Conservation (phyloP, 2,113 vertebrate genomes). For the Sphyrna mokarran region DNA sequence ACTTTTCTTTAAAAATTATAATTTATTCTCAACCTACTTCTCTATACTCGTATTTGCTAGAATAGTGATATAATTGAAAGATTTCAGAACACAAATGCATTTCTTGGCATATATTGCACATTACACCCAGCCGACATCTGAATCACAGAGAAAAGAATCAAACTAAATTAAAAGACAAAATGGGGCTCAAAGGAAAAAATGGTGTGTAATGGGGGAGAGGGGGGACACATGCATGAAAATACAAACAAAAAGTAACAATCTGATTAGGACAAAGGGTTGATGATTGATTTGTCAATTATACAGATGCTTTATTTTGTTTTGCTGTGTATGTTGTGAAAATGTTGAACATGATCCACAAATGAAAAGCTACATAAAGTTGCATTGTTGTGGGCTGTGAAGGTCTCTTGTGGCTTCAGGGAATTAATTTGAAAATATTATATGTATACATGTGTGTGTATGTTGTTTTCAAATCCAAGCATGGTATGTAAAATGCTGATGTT, state of each 20-base stretch:
- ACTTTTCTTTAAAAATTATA: not conserved
- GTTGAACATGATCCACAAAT: not conserved
- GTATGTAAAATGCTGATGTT: not conserved
- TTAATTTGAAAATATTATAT: not conserved
- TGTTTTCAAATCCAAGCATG: not conserved
- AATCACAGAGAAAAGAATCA: not conserved
- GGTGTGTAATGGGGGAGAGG: not conserved
- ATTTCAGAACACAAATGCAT: not conserved
- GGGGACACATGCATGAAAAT: not conserved
- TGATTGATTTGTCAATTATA: not conserved
- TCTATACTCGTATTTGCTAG: not conserved
- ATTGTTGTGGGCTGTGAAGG: not conserved
- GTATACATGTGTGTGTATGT: too few species aligned
- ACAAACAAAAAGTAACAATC: not conserved
- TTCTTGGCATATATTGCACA: not conserved
- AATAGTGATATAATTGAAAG: not conserved
- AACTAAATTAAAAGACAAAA: not conserved
- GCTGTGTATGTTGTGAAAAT: not conserved
- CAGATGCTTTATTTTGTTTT: not conserved
- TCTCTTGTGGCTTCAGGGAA: not conserved
- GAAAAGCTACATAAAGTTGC: not conserved
- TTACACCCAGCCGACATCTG: not conserved
- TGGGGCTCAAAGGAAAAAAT: not conserved
- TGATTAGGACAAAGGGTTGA: not conserved
- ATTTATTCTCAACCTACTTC: not conserved